Conservation (phyloP, 1,140 invertebrate genomes). For the Helicorthomorpha holstii region DNA sequence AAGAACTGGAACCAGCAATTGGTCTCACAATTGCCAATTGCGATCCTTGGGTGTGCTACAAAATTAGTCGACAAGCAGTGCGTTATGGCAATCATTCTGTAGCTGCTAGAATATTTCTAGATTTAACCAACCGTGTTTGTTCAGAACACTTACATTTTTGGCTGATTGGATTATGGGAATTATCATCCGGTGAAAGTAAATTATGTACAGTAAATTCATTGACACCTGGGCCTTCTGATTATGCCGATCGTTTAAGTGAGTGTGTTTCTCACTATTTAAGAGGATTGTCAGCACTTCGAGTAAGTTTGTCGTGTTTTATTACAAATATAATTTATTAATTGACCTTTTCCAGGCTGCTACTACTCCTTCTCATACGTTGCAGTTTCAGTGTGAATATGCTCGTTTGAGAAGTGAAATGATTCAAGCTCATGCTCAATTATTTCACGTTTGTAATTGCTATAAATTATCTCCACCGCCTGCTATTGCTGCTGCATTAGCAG, state of each 20-base stretch:
- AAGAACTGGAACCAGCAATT: constrained; percentile 33
- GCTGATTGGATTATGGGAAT: constrained; percentile 47
- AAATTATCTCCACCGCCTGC: constrained; percentile 82
- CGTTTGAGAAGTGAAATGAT: constrained; percentile 56
- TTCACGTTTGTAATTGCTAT: constrained; percentile 59
- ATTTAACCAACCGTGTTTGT: constrained; percentile 39
- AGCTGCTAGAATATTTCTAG: constrained; percentile 19
- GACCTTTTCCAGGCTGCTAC: constrained; percentile 37
- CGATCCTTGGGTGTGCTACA: constrained; percentile 68
- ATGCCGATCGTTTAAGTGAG: constrained; percentile 17
- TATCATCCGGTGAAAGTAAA: constrained; percentile 27
- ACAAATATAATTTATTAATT: not conserved
- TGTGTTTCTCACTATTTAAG: constrained; percentile 28
- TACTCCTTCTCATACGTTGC: constrained; percentile 42
- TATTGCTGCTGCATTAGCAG: constrained; percentile 63
- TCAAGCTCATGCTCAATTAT: constrained; percentile 50
- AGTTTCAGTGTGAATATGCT: constrained; percentile 63
- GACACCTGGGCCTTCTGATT: not conserved
- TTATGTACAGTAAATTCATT: constrained; percentile 14
- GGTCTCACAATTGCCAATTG: not conserved
- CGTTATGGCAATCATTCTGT: constrained; percentile 34
- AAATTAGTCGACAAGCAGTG: constrained; percentile 66
- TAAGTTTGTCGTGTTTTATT: constrained; percentile 16
- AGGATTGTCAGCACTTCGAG: constrained; percentile 51
- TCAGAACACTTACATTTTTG: constrained; percentile 83